Conservation (phyloP, 1,140 invertebrate species). For the Aphelinus atriplicis region DNA sequence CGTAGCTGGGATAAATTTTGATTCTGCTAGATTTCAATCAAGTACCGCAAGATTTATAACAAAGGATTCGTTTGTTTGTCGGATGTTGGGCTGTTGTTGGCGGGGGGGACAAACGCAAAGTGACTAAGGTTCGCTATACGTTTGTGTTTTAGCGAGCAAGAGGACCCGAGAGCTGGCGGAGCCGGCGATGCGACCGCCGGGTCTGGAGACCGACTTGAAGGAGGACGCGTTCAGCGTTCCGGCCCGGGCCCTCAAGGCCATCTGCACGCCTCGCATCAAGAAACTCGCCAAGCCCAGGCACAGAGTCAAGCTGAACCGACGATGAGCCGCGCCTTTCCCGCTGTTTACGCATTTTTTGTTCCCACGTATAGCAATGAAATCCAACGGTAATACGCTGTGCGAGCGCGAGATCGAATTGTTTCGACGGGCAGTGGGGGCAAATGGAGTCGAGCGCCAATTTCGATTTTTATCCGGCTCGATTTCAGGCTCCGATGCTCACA, state of each 20-base stretch:
- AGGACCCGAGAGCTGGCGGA: conserved; percentile 49
- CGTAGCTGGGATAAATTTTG: no score
- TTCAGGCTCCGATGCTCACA: no score
- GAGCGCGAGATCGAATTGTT: background rate
- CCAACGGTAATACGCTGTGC: background rate
- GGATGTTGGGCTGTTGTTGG: no score
- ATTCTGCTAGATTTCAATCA: no score
- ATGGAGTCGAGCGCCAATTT: background rate
- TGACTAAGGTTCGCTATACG: background rate
- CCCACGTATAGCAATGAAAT: no score
- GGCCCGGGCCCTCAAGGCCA: conserved; percentile 52
- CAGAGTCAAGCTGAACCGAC: background rate
- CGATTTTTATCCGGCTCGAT: no score
- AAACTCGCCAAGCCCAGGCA: conserved; percentile 51
- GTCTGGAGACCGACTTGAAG: conserved; percentile 55
- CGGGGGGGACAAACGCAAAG: no score
- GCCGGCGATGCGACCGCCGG: conserved; percentile 45
- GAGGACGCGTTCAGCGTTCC: conserved; percentile 57
- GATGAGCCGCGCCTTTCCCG: no score
- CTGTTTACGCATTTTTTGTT: no score
- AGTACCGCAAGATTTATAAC: no score
- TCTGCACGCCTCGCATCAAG: conserved; percentile 48
- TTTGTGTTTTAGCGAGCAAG: conserved; percentile 43
- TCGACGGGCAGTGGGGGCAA: background rate
- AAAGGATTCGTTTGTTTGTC: no score